A percentile compares a stretch with the other conserved stretches of the same genome.
Conservation (phyloP, 2,888 invertebrate species). For the Pasiphila rectangulata region DNA sequence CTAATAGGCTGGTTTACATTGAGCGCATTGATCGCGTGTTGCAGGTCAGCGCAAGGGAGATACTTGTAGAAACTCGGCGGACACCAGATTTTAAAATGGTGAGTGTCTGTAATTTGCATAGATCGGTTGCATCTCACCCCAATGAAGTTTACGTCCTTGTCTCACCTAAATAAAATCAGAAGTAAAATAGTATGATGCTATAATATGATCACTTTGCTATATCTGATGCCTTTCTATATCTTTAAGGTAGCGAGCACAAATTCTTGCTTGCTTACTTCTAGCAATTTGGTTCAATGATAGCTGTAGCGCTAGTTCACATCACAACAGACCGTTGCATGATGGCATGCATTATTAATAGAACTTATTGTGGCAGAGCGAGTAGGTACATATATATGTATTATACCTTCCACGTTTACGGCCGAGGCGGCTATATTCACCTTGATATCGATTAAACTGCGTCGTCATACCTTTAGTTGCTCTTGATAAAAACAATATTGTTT, state of each 20-base stretch:
- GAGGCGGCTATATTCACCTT: constrained; percentile 53
- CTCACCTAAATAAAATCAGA: too few relatives aligned
- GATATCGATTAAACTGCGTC: constrained; percentile 55
- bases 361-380: constrained; percentile 45
- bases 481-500: constrained; percentile 1
- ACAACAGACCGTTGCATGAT: constrained; percentile 60
- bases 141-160: too few relatives aligned
- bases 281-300: constrained; percentile 28
- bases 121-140: too few relatives aligned
- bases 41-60: constrained; percentile 78
- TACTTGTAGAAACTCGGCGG: constrained; percentile 74
- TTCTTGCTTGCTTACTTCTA: constrained; percentile 21
- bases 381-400: constrained; percentile 40
- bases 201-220: too few relatives aligned
- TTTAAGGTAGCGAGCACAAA: too few relatives aligned
- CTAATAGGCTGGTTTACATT: constrained; percentile 61
- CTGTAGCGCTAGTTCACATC: constrained; percentile 44
- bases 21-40: constrained; percentile 73
- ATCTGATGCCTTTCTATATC: too few relatives aligned
- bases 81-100: constrained; percentile 73
- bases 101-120: constrained; percentile 45
- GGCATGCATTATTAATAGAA: constrained; percentile 63
- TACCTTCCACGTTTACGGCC: constrained; percentile 49
- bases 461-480: constrained; percentile 11
- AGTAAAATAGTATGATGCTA: too few relatives aligned